A percentile compares a stretch with the other conserved stretches of the same genome.
Conservation (phyloP, 2,888 invertebrate genomes). For the Chouioia cunea region DNA sequence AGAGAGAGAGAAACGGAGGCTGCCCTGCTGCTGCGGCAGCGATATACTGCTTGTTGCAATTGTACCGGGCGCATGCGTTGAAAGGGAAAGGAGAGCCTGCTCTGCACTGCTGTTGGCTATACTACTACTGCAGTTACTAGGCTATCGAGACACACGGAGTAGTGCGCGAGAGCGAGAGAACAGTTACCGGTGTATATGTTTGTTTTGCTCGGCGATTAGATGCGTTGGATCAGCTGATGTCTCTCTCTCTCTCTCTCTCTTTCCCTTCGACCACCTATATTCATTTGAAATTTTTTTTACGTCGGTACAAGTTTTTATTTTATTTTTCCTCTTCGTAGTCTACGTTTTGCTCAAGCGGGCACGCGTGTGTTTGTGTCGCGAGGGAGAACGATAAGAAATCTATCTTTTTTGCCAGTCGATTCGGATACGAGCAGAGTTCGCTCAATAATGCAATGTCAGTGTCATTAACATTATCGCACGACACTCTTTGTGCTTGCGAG, state of each 20-base stretch:
- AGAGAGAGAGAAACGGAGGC: conserved; percentile 2
- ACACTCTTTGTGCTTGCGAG: conserved; percentile 3
- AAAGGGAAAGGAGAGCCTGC: too few relatives aligned
- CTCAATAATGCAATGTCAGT: too few relatives aligned
- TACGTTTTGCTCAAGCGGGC: too few relatives aligned
- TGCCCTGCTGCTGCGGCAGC: too few relatives aligned
- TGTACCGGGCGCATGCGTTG: too few relatives aligned
- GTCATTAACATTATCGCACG: too few relatives aligned
- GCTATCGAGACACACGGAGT: conserved; percentile 10
- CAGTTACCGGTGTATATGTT: conserved; percentile 10
- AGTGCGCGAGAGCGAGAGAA: neutral
- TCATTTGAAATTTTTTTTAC: too few relatives aligned
- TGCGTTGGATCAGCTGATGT: conserved; percentile 16
- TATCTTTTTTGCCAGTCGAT: neutral
- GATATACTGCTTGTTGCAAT: too few relatives aligned
- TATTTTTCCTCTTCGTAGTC: too few relatives aligned
- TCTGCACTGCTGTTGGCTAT: neutral
- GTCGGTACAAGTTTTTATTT: too few relatives aligned
- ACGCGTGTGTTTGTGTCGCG: neutral
- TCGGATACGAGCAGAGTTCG: too few relatives aligned
- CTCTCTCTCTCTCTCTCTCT: conserved; percentile 1
- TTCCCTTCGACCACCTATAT: neutral
- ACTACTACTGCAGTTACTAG: conserved; percentile 17
- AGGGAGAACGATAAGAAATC: too few relatives aligned
- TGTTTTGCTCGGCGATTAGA: conserved; percentile 29